Base-by-base conservation (phyloP, 2,113 vertebrate species). In the Epinephelus cyanopodus region DNA sequence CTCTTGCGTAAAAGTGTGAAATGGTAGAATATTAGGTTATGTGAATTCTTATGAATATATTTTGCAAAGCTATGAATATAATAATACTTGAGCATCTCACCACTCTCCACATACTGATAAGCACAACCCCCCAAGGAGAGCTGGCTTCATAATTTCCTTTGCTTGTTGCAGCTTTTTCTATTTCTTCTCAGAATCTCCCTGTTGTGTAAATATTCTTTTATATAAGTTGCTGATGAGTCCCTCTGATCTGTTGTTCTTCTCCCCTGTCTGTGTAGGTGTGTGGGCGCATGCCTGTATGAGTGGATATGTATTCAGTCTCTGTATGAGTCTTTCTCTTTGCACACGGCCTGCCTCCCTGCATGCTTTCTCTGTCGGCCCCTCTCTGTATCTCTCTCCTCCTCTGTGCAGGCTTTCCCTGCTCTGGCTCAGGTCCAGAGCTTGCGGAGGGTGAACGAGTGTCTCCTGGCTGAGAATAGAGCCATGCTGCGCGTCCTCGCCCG, bases 401-500 rank as follows among this genome's bases (percentile, higher is more conserved):
- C 89, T 96, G 91, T 88, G 89, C 96, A 98, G 97, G 96, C 96
- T 86, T 95, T 97, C 92, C 97, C 98, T 86, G 96, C 97, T 94
- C 95, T 98, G 94, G 96, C 96, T 94, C 97, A 97, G 95, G 95
- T 97, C 92, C 96, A 97, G 91, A 94, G 96, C 91, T 91, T 98
- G 95, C 96, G 96, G 94, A 95, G 95, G 94, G 93, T 97, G 93
- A 98, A 97, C 92, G 95, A 98, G 91, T 94, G 95, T 74, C 97
- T 99, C 88, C 95, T 97, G 95, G 96, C 96, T 82, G 97, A 98
- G 93, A 99, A 98, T 94, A 97, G 96, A 96, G 97, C 97, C 92
- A 96, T 99, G 96, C 96, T 97, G 89, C 96, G 96, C 37, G 96
- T 97, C 37, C 96, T 99, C 89, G 93, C 96, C 94, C 95, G 95